Base-by-base conservation (phyloP, 2,888 invertebrate genomes). In the Germaria angustata region DNA sequence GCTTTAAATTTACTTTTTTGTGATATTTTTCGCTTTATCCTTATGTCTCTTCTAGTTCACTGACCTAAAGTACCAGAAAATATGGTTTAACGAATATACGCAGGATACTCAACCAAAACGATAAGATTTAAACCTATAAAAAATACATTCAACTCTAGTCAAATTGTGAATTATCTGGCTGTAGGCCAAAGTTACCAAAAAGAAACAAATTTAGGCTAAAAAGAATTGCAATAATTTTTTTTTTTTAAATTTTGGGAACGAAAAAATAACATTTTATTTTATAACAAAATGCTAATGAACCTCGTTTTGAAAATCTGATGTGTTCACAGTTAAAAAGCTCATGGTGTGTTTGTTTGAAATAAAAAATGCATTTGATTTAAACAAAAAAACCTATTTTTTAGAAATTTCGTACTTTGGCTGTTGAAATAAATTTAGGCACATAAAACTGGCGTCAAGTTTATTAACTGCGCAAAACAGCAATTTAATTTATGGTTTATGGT, bases 201-300 rank as follows among this genome's bases (percentile, higher is more conserved):
- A 53, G 51, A 68, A 49, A n/a, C n/a, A 46, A 41, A 51, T 24
- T 9, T 6, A 34, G 11, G 9, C 34, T 22, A 46, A 71, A 57
- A 59, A 46, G 34, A n/a, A n/a, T n/a, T n/a, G n/a, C n/a, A n/a
- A n/a, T n/a, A n/a, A n/a, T n/a, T n/a, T n/a, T n/a, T n/a, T n/a
- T 57, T 44, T 2, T 34, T 17, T 24, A 11, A 53, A 46, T 20
- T 51, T 36, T 36, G n/a, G 36, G 36, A 4, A n/a, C n/a, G 9
- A 17, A 61, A 55, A 69, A 69, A 71, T 39, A 34, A 75, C 53
- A 24, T 65, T 78, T 78, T 69, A 9, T 79, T 75, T 78, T 82
- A 75, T 44, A 22, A 22, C 39, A 71, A 82, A 76, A 82, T 82
- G 81, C 71, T 82, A 82, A 82, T 82, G 81, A 82, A 78, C 81